Base-by-base conservation (phyloP, 2,113 vertebrate species). In the Eublepharis macularius region DNA sequence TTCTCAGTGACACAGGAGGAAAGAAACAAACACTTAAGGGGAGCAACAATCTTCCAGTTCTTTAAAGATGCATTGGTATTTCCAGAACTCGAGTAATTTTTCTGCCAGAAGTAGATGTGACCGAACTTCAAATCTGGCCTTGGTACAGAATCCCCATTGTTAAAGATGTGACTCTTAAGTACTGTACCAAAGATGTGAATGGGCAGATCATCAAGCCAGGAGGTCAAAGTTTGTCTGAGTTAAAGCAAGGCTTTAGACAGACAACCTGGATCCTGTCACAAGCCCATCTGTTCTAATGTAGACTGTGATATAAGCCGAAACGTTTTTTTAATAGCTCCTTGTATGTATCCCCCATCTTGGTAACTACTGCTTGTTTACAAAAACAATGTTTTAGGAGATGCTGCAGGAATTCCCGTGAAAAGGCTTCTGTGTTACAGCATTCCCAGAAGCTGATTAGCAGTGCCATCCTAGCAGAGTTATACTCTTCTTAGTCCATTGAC, bases 21-120 rank as follows among this genome's bases (percentile, higher is more conserved):
- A 86, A 84, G 93, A 92, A 90, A 87, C 88, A 94, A 95, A 89
- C 85, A 90, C 78, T 75, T 91, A 91, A 82, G 69, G 92, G 87
- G 82, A 89, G 63, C 76, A 91, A 86, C 81, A 72, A 63, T 16
- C 89, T 81, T 34, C 89, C 86, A 86, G 72, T 91, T 88, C 89
- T 93, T 93, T 88, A 87, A 93, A 91, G 89, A 79, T 75, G 36
- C 66, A 2, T 75, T 69, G 87, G 87, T 84, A 32, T 90, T 90
- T 89, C 91, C 70, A 76, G 86, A 83, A 78, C 79, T 86, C 69
- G 86, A 88, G 47, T 72, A 80, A 91, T 94, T 91, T 94, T 92
- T 80, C 88, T 93, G 87, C 76, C 86, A 93, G 92, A 90, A 90
- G 78, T 87, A 85, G 66, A 41, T 60, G 72, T 81, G 86, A 94